Conservation (phyloP, 1,140 invertebrate species). For the Drosophila pectinifera region DNA sequence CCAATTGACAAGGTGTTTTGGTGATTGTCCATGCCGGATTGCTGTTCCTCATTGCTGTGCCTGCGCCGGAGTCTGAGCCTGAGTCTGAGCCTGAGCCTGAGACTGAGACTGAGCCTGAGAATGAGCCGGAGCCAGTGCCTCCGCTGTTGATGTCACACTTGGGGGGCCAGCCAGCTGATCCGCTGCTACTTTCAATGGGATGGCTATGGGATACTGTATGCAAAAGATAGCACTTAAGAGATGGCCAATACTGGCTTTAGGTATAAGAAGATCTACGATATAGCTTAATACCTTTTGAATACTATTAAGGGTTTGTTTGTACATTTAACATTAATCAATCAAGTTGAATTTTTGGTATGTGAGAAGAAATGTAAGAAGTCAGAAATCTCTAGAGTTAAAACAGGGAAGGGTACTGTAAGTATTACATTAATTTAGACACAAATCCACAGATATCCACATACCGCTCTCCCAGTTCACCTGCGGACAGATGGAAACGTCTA, state of each 20-base stretch:
- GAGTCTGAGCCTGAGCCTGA: no score
- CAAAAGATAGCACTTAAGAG: neutral
- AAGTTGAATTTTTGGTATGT: neutral
- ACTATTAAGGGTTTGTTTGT: neutral
- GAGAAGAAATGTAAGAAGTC: neutral
- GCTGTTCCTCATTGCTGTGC: conserved; percentile 43
- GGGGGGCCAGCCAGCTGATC: conserved; percentile 32
- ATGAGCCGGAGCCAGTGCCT: no score
- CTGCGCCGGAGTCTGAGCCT: neutral
- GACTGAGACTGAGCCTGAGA: no score
- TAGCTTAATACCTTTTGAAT: no score
- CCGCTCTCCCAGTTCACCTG: no score
- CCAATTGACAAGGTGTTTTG: conserved; percentile 64
- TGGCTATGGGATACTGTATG: neutral
- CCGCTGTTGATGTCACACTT: conserved; percentile 37
- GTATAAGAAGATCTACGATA: no score
- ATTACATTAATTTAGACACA: neutral
- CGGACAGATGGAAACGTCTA: no score
- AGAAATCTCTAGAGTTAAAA: neutral
- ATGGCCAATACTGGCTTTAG: neutral
- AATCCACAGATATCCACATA: neutral
- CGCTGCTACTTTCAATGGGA: neutral
- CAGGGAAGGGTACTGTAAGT: neutral
- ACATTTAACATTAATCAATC: neutral
- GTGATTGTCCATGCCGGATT: conserved; percentile 51